phyloP scores from a whole-genome alignment of 2,888 invertebrate genomes.

The Melipona beecheii region DNA sequence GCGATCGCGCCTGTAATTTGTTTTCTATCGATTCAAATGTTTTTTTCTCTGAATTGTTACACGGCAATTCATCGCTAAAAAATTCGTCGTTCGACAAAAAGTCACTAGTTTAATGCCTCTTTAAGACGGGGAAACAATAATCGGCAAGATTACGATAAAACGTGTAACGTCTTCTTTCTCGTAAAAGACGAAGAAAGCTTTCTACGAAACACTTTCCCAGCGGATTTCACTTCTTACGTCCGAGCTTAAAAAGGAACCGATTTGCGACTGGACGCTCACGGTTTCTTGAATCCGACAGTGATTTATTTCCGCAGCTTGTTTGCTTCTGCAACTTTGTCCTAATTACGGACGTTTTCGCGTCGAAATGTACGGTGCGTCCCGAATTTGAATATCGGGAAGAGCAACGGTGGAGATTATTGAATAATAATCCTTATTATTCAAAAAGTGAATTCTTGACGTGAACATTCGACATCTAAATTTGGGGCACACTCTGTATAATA shows the following conservation, averaged over 20 bases:
- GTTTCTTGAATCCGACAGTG: neutral
- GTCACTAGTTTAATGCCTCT: neutral
- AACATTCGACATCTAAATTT: no score
- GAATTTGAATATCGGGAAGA: no score
- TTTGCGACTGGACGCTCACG: neutral
- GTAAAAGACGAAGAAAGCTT: neutral
- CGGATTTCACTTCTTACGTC: neutral
- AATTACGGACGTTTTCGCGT: no score
- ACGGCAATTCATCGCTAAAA: slow-evolving; percentile 10
- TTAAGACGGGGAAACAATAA: neutral
- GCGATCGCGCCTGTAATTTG: no score
- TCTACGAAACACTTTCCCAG: neutral
- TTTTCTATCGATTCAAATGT: neutral
- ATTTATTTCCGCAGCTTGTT: neutral
- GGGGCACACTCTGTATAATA: no score
- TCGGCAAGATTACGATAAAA: slow-evolving; percentile 8
- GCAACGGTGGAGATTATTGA: no score
- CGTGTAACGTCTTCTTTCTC: neutral
- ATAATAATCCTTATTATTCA: no score
- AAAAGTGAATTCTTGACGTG: no score
- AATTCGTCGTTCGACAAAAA: slow-evolving; percentile 1
- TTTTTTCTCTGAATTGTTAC: neutral
- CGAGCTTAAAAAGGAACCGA: neutral
- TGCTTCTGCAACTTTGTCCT: no score
- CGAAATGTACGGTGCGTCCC: no score